These are phyloP conservation scores for Bombyx mori DNA, from an alignment of 1,140 invertebrate species.

Conservation along the genomic window DNA sequence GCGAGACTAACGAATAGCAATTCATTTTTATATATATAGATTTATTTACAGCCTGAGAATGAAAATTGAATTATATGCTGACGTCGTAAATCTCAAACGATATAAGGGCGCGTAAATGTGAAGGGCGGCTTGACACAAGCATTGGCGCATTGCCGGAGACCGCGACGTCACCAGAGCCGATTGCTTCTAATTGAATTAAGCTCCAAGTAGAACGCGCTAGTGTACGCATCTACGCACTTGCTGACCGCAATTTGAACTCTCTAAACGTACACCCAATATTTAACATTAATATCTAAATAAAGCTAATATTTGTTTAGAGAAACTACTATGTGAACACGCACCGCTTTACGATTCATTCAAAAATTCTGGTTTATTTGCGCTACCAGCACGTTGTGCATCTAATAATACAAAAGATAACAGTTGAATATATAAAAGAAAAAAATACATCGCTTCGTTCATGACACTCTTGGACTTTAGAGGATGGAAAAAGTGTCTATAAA, in stretches of 20 bases:
- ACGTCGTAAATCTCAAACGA: slow-evolving; percentile 13
- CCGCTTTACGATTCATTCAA: neutral
- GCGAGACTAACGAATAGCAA: no score
- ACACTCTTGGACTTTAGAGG: no score
- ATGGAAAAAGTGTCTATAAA: no score
- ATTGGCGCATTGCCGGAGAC: slow-evolving; percentile 21
- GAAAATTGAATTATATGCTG: no score
- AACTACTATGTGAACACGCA: slow-evolving; percentile 6
- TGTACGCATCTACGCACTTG: slow-evolving; percentile 23
- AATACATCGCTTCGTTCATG: no score
- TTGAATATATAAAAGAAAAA: no score
- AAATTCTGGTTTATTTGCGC: neutral
- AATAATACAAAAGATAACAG: no score
- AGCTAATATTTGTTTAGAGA: slow-evolving; percentile 11
- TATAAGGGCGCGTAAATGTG: slow-evolving; percentile 24
- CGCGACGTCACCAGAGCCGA: slow-evolving; percentile 34
- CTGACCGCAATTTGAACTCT: slow-evolving; percentile 22
- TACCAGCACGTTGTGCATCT: no score
- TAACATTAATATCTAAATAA: slow-evolving; percentile 8
- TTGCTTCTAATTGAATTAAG: slow-evolving; percentile 63
- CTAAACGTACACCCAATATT: slow-evolving; percentile 10
- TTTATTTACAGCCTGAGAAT: no score
- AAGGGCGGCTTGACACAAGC: slow-evolving; percentile 16
- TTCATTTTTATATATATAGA: no score
- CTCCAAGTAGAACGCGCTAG: slow-evolving; percentile 49